Evolutionary conservation across 2,888 invertebrate genomes (phyloP).

Genomic region (Anoplius nigerrimus): DNA sequence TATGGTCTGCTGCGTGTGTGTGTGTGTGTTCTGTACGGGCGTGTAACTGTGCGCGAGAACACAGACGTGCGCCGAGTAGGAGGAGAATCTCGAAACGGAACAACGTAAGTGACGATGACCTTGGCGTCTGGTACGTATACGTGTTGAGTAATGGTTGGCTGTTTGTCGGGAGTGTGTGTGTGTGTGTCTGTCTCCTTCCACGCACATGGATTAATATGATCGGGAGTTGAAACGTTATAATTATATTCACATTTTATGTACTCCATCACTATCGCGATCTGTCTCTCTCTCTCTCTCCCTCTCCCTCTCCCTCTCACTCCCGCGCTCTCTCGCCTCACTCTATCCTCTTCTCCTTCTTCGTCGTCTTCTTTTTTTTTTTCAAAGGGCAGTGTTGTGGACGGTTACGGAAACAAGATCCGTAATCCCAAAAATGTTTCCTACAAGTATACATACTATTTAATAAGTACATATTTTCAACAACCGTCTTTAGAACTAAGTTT

Average conservation of each 20-base stretch:
- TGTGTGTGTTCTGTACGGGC: too few species aligned
- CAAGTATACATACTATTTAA: conserved; percentile 72
- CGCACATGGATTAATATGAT: conserved; percentile 7
- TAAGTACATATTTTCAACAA: conserved; percentile 72
- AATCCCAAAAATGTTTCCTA: conserved; percentile 73
- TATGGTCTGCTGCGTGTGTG: too few species aligned
- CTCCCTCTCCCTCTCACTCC: background rate
- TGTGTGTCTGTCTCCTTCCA: conserved; percentile 20
- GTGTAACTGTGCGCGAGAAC: too few species aligned
- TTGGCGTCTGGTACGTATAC: too few species aligned
- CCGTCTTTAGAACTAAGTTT: conserved; percentile 70
- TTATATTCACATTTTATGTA: conserved; percentile 8
- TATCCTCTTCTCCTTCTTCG: conserved; percentile 15
- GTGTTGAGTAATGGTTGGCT: too few species aligned
- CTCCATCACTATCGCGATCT: background rate
- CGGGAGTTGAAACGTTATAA: background rate
- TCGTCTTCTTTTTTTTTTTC: conserved; percentile 57
- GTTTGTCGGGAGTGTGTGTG: too few species aligned
- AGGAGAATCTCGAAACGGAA: too few species aligned
- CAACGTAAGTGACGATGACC: too few species aligned
- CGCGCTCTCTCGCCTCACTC: background rate
- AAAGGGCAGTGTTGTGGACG: conserved; percentile 74
- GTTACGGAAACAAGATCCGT: conserved; percentile 67
- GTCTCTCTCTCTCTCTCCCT: background rate
- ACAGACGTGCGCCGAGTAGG: too few species aligned